A percentile compares a stretch with the other conserved stretches of the same genome.
These are phyloP conservation scores for Sinella curviseta DNA, from an alignment of 1,140 invertebrate genomes.

Conservation along the genomic window DNA sequence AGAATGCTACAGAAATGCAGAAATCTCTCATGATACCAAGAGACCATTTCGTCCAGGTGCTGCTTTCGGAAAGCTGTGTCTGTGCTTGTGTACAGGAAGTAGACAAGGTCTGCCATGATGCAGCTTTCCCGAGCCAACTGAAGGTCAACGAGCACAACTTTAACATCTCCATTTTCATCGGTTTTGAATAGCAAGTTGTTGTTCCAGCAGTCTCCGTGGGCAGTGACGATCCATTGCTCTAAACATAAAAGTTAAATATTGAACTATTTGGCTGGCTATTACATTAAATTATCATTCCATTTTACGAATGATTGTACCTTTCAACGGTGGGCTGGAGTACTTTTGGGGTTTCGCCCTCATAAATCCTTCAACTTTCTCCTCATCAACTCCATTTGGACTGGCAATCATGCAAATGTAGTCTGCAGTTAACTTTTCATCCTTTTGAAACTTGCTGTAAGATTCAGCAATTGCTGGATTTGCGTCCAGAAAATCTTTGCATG, in stretches of 20 bases:
- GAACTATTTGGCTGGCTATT: background rate
- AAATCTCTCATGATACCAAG: conserved; percentile 35
- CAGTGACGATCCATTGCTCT: conserved; percentile 22
- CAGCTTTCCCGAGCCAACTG: conserved; percentile 37
- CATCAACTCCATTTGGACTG: background rate
- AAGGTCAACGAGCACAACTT: conserved; percentile 39
- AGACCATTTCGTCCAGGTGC: conserved; percentile 23
- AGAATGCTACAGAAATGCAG: conserved; percentile 15
- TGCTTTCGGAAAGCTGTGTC: background rate
- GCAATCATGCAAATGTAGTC: background rate
- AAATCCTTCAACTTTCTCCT: background rate
- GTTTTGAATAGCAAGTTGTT: conserved; percentile 46
- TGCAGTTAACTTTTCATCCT: background rate
- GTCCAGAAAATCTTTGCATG: background rate
- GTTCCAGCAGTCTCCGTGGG: conserved; percentile 37
- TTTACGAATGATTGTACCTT: background rate
- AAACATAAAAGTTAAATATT: background rate
- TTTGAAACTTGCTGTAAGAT: background rate
- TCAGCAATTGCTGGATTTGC: background rate
- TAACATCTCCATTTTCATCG: conserved; percentile 10
- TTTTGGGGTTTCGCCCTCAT: background rate
- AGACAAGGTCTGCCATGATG: conserved; percentile 38
- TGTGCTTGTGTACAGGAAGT: conserved; percentile 43
- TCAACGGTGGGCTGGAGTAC: background rate
- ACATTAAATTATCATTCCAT: background rate